These are phyloP conservation scores for Odobenus rosmarus DNA, from an alignment of 2,113 vertebrate genomes.

Conservation along the genomic window DNA sequence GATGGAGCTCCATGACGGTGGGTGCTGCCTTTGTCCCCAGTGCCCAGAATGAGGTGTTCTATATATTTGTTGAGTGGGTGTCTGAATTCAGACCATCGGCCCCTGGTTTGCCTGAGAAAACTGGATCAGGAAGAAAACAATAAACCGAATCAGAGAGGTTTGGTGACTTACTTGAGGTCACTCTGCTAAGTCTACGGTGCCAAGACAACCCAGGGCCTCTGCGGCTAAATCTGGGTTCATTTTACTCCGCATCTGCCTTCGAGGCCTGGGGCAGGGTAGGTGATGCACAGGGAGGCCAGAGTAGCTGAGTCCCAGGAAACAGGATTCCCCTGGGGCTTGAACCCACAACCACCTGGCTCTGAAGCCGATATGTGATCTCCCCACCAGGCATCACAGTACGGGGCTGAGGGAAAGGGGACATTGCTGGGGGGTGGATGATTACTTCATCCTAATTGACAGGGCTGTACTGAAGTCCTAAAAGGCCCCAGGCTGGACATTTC, in stretches of 20 bases:
- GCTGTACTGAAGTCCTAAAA: constrained; percentile 41
- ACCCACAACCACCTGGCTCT: neutral
- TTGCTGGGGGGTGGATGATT: neutral
- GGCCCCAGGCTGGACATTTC: neutral
- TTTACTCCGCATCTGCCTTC: neutral
- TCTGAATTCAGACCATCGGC: neutral
- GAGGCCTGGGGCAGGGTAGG: neutral
- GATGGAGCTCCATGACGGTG: neutral
- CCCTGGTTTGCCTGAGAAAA: neutral
- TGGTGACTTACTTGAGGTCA: neutral
- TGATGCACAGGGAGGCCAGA: neutral
- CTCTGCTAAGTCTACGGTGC: neutral
- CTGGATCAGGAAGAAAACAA: neutral
- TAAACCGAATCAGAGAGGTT: neutral
- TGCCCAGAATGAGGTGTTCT: too few relatives aligned
- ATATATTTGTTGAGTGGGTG: neutral
- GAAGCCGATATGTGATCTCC: neutral
- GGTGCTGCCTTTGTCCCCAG: too few relatives aligned
- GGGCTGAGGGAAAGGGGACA: neutral
- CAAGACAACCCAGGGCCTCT: neutral
- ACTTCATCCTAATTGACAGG: neutral
- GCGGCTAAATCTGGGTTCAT: neutral
- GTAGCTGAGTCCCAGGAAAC: neutral
- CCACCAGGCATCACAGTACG: accelerated
- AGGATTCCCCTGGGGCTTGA: neutral